These are phyloP conservation scores for Cephus cinctus DNA, from an alignment of 1,140 invertebrate species.

Conservation along the genomic window DNA sequence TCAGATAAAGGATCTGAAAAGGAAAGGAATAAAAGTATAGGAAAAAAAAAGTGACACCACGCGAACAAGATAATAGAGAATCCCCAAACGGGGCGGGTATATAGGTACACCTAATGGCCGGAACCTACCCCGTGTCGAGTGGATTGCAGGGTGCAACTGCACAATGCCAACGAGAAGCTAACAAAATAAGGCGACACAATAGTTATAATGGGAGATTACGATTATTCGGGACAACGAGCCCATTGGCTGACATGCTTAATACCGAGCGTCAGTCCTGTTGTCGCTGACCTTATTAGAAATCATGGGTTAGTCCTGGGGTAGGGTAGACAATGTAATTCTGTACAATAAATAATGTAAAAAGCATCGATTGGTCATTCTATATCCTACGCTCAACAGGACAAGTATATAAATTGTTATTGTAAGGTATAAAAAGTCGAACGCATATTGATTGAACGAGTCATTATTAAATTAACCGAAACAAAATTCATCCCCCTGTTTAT, in stretches of 20 bases:
- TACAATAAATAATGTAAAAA: too few relatives aligned
- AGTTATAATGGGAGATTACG: not conserved
- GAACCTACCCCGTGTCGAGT: constrained; percentile 3
- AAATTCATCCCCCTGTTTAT: too few relatives aligned
- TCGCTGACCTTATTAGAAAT: too few relatives aligned
- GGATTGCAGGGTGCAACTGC: not conserved
- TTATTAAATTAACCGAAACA: too few relatives aligned
- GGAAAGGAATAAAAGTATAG: constrained; percentile 12
- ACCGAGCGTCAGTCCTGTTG: too few relatives aligned
- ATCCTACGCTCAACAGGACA: too few relatives aligned
- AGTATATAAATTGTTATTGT: too few relatives aligned
- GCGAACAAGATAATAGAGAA: constrained; percentile 30
- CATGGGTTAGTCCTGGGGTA: not conserved
- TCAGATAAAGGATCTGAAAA: not conserved
- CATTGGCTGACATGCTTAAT: too few relatives aligned
- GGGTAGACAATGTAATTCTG: not conserved
- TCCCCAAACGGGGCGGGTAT: constrained; percentile 8
- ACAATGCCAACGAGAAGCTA: constrained; percentile 17
- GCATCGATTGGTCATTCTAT: too few relatives aligned
- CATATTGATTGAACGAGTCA: too few relatives aligned
- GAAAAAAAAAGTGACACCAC: constrained; percentile 15
- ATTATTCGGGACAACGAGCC: not conserved
- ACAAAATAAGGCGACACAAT: constrained; percentile 32
- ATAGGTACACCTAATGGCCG: constrained; percentile 11
- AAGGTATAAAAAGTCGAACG: too few relatives aligned